A percentile compares a stretch with the other conserved stretches of the same genome.
Conservation (phyloP, 2,797 vertebrate species). For the Lemur catta region DNA sequence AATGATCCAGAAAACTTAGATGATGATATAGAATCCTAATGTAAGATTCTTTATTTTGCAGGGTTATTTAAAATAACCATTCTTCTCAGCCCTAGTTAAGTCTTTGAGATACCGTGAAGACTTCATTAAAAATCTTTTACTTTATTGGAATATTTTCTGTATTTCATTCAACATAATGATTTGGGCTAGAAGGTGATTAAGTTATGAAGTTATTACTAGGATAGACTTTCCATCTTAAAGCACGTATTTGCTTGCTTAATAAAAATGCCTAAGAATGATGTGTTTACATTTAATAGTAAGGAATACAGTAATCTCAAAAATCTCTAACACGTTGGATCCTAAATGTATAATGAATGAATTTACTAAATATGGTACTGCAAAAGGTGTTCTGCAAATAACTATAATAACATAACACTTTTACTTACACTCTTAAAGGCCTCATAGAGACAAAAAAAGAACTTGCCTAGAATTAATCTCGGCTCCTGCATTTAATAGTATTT, state of each 20-base stretch:
- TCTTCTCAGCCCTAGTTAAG: neutral
- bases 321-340: neutral
- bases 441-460: conserved; percentile 68
- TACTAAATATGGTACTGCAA: conserved; percentile 1
- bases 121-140: neutral
- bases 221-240: neutral
- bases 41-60: conserved; percentile 20
- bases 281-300: neutral
- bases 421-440: neutral
- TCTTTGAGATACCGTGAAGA: neutral
- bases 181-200: neutral
- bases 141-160: neutral
- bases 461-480: conserved; percentile 90
- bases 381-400: neutral
- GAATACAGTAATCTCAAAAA: conserved; percentile 16
- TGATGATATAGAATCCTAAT: neutral
- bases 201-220: neutral
- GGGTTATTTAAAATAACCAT: conserved; percentile 15
- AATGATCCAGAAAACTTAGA: neutral
- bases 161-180: neutral
- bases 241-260: neutral
- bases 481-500: conserved; percentile 89
- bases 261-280: neutral
- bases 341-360: neutral
- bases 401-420: neutral